Evolutionary conservation across 2,797 vertebrate genomes (phyloP).

Genomic region (Lacerta viridis): DNA sequence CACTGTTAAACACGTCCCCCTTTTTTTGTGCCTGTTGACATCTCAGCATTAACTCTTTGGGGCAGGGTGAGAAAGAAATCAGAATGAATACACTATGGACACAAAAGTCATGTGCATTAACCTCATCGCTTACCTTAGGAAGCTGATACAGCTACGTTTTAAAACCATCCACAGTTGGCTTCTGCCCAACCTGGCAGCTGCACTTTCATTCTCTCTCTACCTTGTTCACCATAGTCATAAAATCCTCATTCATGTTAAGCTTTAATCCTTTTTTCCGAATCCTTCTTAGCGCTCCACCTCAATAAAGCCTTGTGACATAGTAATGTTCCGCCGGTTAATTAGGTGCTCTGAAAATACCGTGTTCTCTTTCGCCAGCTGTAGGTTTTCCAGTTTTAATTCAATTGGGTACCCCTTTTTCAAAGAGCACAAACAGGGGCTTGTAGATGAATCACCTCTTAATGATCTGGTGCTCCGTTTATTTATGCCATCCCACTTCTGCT

Average conservation of each 20-base stretch:
- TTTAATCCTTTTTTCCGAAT: constrained; percentile 33
- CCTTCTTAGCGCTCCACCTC: not conserved
- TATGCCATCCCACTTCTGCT: not conserved
- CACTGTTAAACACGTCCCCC: not conserved
- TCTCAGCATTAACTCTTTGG: not conserved
- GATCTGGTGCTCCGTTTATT: not conserved
- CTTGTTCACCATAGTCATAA: not conserved
- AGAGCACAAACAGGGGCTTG: not conserved
- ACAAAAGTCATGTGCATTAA: not conserved
- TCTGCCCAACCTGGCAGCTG: not conserved
- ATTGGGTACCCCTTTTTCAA: not conserved
- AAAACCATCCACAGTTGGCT: not conserved
- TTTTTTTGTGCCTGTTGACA: not conserved
- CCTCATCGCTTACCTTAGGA: not conserved
- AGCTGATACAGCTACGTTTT: not conserved
- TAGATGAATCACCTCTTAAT: not conserved
- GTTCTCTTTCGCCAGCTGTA: not conserved
- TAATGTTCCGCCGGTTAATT: constrained; percentile 13
- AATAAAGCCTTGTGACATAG: not conserved
- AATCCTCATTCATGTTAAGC: not conserved
- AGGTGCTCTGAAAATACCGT: not conserved
- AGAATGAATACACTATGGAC: not conserved
- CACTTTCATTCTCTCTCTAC: not conserved
- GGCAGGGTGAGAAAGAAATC: not conserved
- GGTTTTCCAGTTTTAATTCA: not conserved